Evolutionary conservation across 1,140 invertebrate genomes (phyloP).

Genomic region (Pemphigus obesinymphae): DNA sequence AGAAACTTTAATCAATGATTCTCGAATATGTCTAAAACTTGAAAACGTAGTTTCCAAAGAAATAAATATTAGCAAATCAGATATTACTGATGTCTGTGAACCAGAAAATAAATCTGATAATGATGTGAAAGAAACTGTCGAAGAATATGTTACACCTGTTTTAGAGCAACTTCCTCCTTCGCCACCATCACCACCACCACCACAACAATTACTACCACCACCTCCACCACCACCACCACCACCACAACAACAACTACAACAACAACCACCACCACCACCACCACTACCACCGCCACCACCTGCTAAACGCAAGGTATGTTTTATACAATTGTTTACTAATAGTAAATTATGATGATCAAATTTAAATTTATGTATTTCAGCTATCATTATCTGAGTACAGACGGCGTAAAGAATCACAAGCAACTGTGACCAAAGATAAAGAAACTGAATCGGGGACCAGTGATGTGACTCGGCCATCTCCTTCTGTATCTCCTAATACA

Average conservation of each 20-base stretch:
- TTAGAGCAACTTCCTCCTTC: not conserved
- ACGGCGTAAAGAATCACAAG: constrained; percentile 57
- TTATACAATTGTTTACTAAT: not conserved
- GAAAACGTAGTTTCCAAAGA: not conserved
- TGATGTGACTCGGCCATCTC: constrained; percentile 19
- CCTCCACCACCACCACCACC: too few relatives aligned
- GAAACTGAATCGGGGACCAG: constrained; percentile 32
- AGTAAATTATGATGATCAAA: not conserved
- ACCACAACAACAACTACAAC: too few relatives aligned
- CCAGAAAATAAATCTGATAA: not conserved
- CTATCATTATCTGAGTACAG: constrained; percentile 68
- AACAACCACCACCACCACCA: not conserved
- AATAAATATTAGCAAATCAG: not conserved
- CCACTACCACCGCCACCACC: constrained; percentile 6
- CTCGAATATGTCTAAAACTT: not conserved
- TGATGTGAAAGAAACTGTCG: not conserved
- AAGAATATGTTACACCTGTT: not conserved
- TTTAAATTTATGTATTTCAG: constrained; percentile 51
- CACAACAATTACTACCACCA: too few relatives aligned
- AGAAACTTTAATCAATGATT: not conserved
- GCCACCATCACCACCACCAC: not conserved
- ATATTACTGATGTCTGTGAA: not conserved
- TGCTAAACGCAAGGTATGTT: constrained; percentile 3
- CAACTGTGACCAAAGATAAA: constrained; percentile 35
- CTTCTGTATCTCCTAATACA: constrained; percentile 28